A percentile compares a stretch with the other conserved stretches of the same genome.
Evolutionary conservation across 2,888 invertebrate genomes (phyloP).

Genomic region (Biston stratarius): DNA sequence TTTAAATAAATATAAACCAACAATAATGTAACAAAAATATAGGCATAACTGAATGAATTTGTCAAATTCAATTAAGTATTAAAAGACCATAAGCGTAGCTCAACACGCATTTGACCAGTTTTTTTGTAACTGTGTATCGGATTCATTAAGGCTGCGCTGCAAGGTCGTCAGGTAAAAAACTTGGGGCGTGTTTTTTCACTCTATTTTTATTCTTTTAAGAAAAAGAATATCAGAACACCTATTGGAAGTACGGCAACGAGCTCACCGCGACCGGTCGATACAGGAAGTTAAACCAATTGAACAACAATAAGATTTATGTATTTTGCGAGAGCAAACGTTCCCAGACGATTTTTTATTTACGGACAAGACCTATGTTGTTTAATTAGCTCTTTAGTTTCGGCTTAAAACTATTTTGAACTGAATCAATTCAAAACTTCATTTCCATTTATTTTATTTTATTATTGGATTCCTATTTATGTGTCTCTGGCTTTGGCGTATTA

Average conservation of each 20-base stretch:
- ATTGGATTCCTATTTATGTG: neutral
- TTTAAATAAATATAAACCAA: too few relatives aligned
- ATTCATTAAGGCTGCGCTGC: constrained; percentile 78
- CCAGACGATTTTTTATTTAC: constrained; percentile 48
- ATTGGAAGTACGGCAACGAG: constrained; percentile 76
- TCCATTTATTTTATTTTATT: neutral
- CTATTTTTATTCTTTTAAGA: constrained; percentile 79
- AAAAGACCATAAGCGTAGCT: neutral
- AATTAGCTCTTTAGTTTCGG: constrained; percentile 36
- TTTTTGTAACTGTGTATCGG: constrained; percentile 79
- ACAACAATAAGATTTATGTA: constrained; percentile 83
- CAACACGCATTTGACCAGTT: constrained; percentile 41
- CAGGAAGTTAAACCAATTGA: constrained; percentile 81
- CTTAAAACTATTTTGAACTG: constrained; percentile 16
- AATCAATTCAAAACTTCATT: neutral
- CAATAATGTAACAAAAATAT: too few relatives aligned
- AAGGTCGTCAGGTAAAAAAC: constrained; percentile 81
- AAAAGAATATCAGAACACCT: constrained; percentile 82
- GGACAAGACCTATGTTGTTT: constrained; percentile 36
- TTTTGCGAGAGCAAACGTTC: constrained; percentile 67
- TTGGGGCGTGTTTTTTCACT: constrained; percentile 73
- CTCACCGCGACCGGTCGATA: constrained; percentile 71
- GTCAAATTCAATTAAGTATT: too few relatives aligned
- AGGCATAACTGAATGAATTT: too few relatives aligned
- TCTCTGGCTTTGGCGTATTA: too few relatives aligned